phyloP scores from a whole-genome alignment of 1,140 invertebrate genomes.

The honey bee (Apis mellifera) region DNA sequence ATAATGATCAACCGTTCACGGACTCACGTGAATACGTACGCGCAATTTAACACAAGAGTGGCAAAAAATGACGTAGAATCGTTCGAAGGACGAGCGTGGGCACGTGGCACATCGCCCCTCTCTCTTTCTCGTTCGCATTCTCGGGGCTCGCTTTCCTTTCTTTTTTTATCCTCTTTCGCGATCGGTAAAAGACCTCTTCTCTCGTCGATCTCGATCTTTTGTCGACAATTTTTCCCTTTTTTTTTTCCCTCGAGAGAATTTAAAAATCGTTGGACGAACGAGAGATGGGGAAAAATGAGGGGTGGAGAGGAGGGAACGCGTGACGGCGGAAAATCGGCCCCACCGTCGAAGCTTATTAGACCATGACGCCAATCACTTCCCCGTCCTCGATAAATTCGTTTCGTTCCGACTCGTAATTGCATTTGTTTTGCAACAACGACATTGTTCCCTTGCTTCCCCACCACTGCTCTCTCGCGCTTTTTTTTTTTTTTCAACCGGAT shows the following conservation, averaged over 20 bases:
- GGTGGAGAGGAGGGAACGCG: not conserved
- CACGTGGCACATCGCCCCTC: not conserved
- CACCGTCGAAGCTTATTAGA: conserved; percentile 24
- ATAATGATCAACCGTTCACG: not conserved
- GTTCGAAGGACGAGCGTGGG: not conserved
- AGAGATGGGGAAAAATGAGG: too few relatives aligned
- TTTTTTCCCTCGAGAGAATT: too few relatives aligned
- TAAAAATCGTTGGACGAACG: too few relatives aligned
- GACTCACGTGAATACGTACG: not conserved
- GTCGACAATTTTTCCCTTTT: too few relatives aligned
- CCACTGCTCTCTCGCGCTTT: too few relatives aligned
- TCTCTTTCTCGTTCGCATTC: not conserved
- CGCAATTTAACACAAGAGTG: conserved; percentile 2
- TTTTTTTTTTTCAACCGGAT: not conserved
- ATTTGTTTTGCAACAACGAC: conserved; percentile 35
- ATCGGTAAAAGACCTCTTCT: not conserved
- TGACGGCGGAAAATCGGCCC: not conserved
- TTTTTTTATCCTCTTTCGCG: not conserved
- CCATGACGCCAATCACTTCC: conserved; percentile 40
- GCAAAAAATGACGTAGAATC: not conserved
- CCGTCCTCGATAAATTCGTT: conserved; percentile 42
- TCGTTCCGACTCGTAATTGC: conserved; percentile 30
- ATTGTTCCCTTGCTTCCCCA: not conserved
- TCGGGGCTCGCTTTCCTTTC: too few relatives aligned
- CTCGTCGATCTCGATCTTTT: too few relatives aligned